phyloP scores from a whole-genome alignment of 2,888 invertebrate species.

The Troides aeacus region DNA sequence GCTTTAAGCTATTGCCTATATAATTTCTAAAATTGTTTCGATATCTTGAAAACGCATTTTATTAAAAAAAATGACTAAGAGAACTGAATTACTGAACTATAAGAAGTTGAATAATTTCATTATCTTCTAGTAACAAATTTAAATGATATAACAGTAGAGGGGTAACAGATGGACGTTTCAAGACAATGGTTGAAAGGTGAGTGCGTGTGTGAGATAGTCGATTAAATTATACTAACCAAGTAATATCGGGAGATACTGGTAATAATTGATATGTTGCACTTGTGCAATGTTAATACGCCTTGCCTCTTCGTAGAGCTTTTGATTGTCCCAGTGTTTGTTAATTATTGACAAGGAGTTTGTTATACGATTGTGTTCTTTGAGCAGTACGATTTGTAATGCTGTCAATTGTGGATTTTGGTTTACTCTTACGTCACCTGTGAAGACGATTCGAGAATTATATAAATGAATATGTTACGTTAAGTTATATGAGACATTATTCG shows the following conservation, averaged over 20 bases:
- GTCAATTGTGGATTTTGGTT: conserved; percentile 83
- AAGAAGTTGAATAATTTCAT: neutral
- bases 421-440: conserved; percentile 76
- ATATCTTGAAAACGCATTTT: too few species aligned
- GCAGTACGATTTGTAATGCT: conserved; percentile 77
- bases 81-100: neutral
- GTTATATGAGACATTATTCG: neutral
- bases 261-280: conserved; percentile 82
- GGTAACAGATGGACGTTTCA: neutral
- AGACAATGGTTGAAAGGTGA: neutral
- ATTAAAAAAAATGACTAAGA: neutral
- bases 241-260: conserved; percentile 83
- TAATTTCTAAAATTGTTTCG: too few species aligned
- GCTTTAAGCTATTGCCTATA: neutral
- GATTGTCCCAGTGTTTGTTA: conserved; percentile 84
- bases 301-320: conserved; percentile 82
- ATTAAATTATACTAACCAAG: conserved; percentile 60
- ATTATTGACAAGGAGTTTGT: conserved; percentile 74
- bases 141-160: neutral
- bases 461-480: neutral
- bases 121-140: neutral
- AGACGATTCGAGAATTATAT: neutral
- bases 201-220: neutral
- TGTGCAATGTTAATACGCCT: conserved; percentile 80
- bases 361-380: conserved; percentile 83